Evolutionary conservation across 1,140 invertebrate genomes (phyloP).

Genomic region (Diplogasteroides magnus): DNA sequence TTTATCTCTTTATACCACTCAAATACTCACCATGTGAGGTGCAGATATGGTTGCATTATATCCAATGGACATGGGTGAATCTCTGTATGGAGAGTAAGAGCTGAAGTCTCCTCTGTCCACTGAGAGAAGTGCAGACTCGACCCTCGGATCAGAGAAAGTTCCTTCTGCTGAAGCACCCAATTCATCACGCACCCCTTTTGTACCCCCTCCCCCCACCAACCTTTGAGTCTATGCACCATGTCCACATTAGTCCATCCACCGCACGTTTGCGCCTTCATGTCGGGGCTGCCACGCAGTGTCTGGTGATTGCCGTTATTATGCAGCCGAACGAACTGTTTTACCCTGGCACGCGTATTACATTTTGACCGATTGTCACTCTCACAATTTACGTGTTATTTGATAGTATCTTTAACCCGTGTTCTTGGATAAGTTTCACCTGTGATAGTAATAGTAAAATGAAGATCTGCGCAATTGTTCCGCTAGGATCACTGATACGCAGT

Average conservation of each 20-base stretch:
- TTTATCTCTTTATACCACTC: not conserved
- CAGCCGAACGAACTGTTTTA: too few species aligned
- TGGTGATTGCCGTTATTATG: too few species aligned
- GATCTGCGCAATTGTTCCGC: too few species aligned
- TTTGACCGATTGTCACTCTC: too few species aligned
- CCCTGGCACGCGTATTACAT: too few species aligned
- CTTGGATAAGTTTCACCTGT: too few species aligned
- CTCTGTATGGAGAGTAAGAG: slow-evolving; percentile 72
- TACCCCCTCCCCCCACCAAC: not conserved
- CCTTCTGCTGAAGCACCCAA: slow-evolving; percentile 73
- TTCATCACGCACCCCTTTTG: not conserved
- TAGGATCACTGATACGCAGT: not conserved
- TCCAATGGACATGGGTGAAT: slow-evolving; percentile 71
- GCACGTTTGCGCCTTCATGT: not conserved
- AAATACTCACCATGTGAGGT: slow-evolving; percentile 74
- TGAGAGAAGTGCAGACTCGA: slow-evolving; percentile 75
- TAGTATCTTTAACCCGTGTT: too few species aligned
- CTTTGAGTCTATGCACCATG: not conserved
- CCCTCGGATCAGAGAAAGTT: slow-evolving; percentile 72
- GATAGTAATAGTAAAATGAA: too few species aligned
- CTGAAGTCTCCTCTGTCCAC: slow-evolving; percentile 77
- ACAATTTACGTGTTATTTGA: too few species aligned
- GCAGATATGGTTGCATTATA: slow-evolving; percentile 87
- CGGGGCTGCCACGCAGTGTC: not conserved
- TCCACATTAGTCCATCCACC: not conserved